A percentile compares a stretch with the other conserved stretches of the same genome.
Conservation (phyloP, 2,113 vertebrate genomes). For the Seriola aureovittata region DNA sequence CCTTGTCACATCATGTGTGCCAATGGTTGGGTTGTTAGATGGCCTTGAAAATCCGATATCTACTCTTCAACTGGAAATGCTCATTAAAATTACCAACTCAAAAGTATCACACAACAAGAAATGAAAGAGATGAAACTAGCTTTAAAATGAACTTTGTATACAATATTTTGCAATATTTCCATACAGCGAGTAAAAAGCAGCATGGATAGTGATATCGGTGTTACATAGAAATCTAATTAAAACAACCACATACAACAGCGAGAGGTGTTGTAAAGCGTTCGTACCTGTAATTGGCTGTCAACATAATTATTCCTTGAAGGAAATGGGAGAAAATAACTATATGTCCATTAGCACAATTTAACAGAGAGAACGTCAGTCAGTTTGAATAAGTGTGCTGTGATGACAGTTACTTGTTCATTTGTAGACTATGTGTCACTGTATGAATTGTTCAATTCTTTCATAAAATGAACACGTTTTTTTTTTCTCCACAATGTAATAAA, state of each 20-base stretch:
- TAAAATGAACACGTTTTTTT: neutral
- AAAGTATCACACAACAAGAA: neutral
- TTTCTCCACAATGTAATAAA: constrained; percentile 13
- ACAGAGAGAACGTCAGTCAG: constrained; percentile 46
- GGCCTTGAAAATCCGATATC: constrained; percentile 1
- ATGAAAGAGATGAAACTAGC: neutral
- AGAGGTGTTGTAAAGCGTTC: constrained; percentile 36
- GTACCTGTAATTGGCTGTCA: constrained; percentile 64
- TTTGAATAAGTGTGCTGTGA: constrained; percentile 50
- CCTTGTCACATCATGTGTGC: constrained; percentile 43
- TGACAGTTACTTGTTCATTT: constrained; percentile 46
- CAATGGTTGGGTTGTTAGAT: constrained; percentile 43
- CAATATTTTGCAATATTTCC: neutral
- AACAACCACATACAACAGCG: constrained; percentile 22
- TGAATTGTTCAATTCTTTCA: neutral
- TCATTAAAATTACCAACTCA: neutral
- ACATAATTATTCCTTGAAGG: constrained; percentile 67
- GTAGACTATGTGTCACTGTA: constrained; percentile 23
- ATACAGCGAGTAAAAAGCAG: neutral
- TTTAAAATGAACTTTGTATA: neutral
- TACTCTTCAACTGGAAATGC: constrained; percentile 17
- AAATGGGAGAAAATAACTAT: constrained; percentile 53
- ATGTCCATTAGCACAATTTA: constrained; percentile 72
- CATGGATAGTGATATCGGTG: neutral
- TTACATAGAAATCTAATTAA: constrained; percentile 49